These are phyloP conservation scores for Meda fulgida DNA, from an alignment of 2,797 vertebrate species.

Conservation along the genomic window DNA sequence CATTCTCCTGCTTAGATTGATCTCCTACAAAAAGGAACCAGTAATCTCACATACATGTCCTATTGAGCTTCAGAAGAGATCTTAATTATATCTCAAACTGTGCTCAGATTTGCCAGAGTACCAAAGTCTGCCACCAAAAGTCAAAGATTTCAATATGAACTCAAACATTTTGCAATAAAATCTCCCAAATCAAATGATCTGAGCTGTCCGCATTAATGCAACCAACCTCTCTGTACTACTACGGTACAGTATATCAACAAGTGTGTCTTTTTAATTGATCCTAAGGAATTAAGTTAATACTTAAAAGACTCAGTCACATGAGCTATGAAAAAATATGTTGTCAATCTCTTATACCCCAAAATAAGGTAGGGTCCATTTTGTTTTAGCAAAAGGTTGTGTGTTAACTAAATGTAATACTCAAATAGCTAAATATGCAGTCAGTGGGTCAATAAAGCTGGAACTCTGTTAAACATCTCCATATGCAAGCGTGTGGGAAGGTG, in stretches of 20 bases:
- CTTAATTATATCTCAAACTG: neutral
- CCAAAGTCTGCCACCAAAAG: too few species aligned
- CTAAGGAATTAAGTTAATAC: neutral
- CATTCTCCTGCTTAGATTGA: neutral
- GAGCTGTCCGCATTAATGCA: neutral
- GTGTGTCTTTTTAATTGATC: neutral
- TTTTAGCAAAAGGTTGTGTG: neutral
- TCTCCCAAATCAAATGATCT: neutral
- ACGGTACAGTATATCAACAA: neutral
- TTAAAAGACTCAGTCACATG: neutral
- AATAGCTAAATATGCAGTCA: neutral
- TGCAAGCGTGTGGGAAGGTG: conserved; percentile 66
- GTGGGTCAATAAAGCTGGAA: conserved; percentile 40
- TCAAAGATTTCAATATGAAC: neutral
- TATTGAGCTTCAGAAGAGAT: neutral
- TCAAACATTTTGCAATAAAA: neutral
- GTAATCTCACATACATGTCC: neutral
- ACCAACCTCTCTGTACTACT: neutral
- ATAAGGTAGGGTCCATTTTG: neutral
- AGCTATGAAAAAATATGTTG: neutral
- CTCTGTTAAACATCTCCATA: conserved; percentile 69
- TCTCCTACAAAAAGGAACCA: neutral
- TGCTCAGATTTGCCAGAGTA: neutral
- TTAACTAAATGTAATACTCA: neutral
- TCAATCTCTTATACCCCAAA: neutral